phyloP scores from a whole-genome alignment of 2,797 vertebrate species.

The Pristis pectinata region DNA sequence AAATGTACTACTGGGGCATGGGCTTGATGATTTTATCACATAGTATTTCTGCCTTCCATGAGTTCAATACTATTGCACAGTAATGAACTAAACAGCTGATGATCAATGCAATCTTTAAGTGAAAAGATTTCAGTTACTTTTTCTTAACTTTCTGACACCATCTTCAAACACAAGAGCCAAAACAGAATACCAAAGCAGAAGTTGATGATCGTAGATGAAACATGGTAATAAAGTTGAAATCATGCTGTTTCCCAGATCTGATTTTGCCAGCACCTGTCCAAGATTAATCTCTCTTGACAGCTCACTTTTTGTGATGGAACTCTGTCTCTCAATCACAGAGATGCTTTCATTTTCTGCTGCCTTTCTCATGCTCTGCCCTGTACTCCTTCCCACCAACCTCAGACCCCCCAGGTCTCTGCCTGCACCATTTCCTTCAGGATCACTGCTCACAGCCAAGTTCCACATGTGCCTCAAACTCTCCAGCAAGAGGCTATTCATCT shows the following conservation, averaged over 20 bases:
- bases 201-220: neutral
- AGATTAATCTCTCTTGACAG: neutral
- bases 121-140: neutral
- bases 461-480: neutral
- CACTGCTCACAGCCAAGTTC: neutral
- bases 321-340: neutral
- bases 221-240: neutral
- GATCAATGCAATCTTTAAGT: neutral
- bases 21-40: neutral
- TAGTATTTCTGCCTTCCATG: neutral
- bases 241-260: neutral
- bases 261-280: neutral
- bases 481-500: neutral
- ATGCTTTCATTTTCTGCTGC: neutral
- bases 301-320: neutral
- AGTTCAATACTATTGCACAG: neutral
- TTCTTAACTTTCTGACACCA: neutral
- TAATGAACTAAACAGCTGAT: neutral
- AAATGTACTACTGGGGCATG: neutral
- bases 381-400: neutral
- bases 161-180: neutral
- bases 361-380: neutral
- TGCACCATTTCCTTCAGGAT: neutral
- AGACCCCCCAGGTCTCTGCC: neutral
- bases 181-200: neutral